A percentile compares a stretch with the other conserved stretches of the same genome.
phyloP scores from a whole-genome alignment of 2,113 vertebrate genomes.

The Malurus cyaneus region DNA sequence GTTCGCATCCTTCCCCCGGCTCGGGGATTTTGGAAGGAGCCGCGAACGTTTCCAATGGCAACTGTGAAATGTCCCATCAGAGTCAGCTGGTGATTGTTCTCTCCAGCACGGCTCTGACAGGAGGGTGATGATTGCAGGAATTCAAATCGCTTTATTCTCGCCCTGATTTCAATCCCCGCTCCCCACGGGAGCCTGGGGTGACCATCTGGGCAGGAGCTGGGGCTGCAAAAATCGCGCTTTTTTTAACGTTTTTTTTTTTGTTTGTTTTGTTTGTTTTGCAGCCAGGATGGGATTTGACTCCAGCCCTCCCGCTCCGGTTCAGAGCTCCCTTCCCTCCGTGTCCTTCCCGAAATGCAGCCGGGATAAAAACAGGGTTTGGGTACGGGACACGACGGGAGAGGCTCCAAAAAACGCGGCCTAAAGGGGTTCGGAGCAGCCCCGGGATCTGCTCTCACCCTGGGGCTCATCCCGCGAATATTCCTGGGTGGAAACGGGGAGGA shows the following conservation, averaged over 20 bases:
- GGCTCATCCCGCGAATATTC: not conserved
- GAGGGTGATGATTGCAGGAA: slow-evolving; percentile 30
- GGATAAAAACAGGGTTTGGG: not conserved
- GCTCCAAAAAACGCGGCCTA: not conserved
- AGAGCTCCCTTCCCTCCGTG: not conserved
- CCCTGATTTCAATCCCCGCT: not conserved
- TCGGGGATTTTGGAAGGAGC: slow-evolving; percentile 24
- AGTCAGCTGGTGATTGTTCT: slow-evolving; percentile 50
- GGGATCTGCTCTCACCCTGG: not conserved
- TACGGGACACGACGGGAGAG: rapidly evolving
- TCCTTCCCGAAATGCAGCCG: not conserved
- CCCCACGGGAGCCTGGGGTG: not conserved
- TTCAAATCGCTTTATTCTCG: slow-evolving; percentile 15
- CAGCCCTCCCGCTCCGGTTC: not conserved
- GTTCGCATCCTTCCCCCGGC: slow-evolving; percentile 37
- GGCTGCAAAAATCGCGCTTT: not conserved
- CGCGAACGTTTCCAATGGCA: slow-evolving; percentile 61
- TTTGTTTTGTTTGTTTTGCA: not conserved
- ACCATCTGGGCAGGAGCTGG: slow-evolving; percentile 17
- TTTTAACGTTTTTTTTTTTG: not conserved
- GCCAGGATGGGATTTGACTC: not conserved
- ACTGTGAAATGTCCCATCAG: slow-evolving; percentile 55
- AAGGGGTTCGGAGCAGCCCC: too few relatives aligned
- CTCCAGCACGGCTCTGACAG: slow-evolving; percentile 17
- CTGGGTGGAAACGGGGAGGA: not conserved